Conservation (phyloP, 2,797 vertebrate genomes). For the Triplophysa yarkandensis region DNA sequence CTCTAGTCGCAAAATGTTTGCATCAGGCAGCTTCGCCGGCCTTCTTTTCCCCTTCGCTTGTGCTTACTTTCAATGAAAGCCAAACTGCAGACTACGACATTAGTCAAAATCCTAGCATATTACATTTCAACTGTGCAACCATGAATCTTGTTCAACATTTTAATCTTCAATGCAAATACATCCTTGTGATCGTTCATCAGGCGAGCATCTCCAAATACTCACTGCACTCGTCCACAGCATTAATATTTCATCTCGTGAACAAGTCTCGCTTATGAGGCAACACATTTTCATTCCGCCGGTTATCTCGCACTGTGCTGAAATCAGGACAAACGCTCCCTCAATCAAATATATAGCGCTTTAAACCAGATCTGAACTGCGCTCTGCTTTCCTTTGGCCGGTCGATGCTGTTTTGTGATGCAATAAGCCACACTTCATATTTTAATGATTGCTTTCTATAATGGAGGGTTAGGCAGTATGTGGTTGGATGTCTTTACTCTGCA, state of each 20-base stretch:
- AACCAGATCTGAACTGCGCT: conserved; percentile 11
- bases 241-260: conserved; percentile 77
- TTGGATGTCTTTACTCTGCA: conserved; percentile 6
- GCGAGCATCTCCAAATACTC: conserved; percentile 75
- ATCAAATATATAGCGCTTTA: conserved; percentile 37
- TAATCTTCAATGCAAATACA: conserved; percentile 82
- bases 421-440: conserved; percentile 32
- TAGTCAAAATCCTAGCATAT: conserved; percentile 67
- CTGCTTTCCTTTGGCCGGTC: conserved; percentile 29
- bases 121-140: conserved; percentile 64
- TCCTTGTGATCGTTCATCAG: conserved; percentile 79
- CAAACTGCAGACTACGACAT: conserved; percentile 71
- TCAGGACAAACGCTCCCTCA: conserved; percentile 46
- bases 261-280: conserved; percentile 68
- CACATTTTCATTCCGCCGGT: conserved; percentile 53
- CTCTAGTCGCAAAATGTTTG: conserved; percentile 30
- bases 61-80: conserved; percentile 63
- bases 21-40: conserved; percentile 2
- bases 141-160: conserved; percentile 74
- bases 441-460: conserved; percentile 15
- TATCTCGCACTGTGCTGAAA: conserved; percentile 45
- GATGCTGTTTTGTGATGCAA: conserved; percentile 30
- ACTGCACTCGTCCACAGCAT: conserved; percentile 74
- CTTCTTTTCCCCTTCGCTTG: conserved; percentile 47
- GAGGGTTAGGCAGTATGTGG: background rate